These are phyloP conservation scores for Felis chaus DNA, from an alignment of 2,113 vertebrate genomes.

Conservation along the genomic window DNA sequence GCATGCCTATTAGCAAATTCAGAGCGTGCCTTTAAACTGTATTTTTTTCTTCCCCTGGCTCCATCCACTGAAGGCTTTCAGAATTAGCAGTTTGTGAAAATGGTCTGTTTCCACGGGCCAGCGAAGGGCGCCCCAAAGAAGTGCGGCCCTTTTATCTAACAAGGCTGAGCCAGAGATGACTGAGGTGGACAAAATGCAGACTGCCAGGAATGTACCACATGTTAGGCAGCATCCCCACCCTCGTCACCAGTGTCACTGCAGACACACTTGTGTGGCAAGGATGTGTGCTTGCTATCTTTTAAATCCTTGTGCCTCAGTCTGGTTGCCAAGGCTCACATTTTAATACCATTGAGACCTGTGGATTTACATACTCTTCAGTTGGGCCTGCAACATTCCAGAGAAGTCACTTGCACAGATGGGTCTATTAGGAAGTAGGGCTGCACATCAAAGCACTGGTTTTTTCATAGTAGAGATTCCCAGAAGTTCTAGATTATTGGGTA, in stretches of 20 bases:
- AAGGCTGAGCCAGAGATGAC: neutral
- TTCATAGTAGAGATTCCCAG: neutral
- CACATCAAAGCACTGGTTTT: neutral
- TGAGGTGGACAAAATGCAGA: neutral
- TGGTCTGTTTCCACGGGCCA: neutral
- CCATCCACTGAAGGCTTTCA: slow-evolving; percentile 40
- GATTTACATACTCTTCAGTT: neutral
- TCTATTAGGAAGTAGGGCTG: neutral
- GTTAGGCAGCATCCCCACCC: neutral
- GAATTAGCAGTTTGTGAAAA: slow-evolving; percentile 71
- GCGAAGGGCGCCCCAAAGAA: neutral
- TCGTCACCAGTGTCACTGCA: accelerated
- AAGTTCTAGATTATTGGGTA: neutral
- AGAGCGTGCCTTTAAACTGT: slow-evolving; percentile 59
- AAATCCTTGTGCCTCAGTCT: neutral
- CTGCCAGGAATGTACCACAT: neutral
- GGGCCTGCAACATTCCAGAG: neutral
- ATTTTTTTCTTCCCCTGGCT: neutral
- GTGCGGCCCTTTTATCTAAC: neutral
- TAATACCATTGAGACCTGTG: neutral
- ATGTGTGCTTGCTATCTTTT: neutral
- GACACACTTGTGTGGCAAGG: accelerated
- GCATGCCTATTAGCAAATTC: slow-evolving; percentile 77
- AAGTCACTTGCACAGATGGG: neutral
- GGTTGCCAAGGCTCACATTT: neutral